Base-by-base conservation (phyloP, 2,797 vertebrate species). In the Poecilia wingei region DNA sequence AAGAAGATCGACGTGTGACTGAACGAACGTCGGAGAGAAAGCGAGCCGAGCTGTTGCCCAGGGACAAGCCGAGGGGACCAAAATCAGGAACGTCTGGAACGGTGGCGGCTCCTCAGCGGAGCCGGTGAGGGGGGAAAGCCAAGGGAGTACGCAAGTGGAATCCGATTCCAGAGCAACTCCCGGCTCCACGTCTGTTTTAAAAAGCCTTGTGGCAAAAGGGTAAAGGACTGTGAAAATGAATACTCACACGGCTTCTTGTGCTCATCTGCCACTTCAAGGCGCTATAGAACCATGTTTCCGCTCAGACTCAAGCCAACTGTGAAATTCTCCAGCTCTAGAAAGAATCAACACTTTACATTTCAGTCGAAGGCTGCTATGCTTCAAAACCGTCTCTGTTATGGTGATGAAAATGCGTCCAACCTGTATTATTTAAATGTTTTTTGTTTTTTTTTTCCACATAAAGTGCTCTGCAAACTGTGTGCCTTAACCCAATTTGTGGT, bases 1-100 rank as follows among this genome's bases (percentile, higher is more conserved):
- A 96, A 94, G 91, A 94, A 94, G 77, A 78, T 95, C 36, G 51
- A 93, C 0, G 91, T 95, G 72, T 96, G 93, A 95, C 5, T 0
- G 22, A 8, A 20, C 12, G 74, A 53, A 51, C 4, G 7, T 78
- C 16, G 8, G 16, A n/a, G 33, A 0, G 14, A 22, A 45, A n/a
- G 36, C 36, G 51, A 72, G 79, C 77, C 0, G 47, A 78, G 82
- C 28, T 16, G 5, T 7, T 3, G 31, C 83, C 74, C 81, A 1
- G 33, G 77, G 81, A 64, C 0, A 74, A 90, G 87, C 86, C 47
- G 51, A 80, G 73, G 76, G 85, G 88, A 90, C 91, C 84, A 85
- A 90, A 72, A 68, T 55, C 22, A 3, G 74, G 83, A 86, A 33
- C 41, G 79, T 69, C 69, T 76, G 75, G 74, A 80, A 51, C 46